Conservation (phyloP, 2,888 invertebrate species). For the Monoplex corrugatus region DNA sequence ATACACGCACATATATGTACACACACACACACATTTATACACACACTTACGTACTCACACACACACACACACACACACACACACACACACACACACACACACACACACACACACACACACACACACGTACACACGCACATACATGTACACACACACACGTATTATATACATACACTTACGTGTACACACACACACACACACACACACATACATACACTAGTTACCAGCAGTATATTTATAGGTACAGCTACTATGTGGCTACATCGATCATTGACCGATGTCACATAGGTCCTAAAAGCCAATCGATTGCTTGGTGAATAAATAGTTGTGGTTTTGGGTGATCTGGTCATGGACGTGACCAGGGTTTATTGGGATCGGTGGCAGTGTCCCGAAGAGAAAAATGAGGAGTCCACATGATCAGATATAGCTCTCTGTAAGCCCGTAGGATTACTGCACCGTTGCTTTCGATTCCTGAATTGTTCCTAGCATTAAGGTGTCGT, state of each 20-base stretch:
- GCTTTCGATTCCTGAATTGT: too few species aligned
- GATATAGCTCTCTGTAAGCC: too few species aligned
- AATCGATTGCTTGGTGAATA: too few species aligned
- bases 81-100: neutral
- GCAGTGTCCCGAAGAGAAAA: too few species aligned
- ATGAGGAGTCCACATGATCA: too few species aligned
- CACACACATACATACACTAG: slow-evolving; percentile 21
- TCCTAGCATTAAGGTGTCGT: too few species aligned
- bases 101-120: slow-evolving; percentile 13
- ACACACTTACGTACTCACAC: neutral
- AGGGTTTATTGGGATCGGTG: too few species aligned
- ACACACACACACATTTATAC: neutral
- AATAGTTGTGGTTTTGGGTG: too few species aligned
- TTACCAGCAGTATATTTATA: neutral
- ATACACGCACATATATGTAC: neutral
- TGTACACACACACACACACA: neutral
- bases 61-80: neutral
- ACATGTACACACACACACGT: neutral
- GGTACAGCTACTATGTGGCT: neutral
- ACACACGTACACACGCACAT: neutral
- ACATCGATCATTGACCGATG: too few species aligned
- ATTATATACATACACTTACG: neutral
- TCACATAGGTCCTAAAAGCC: too few species aligned
- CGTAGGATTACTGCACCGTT: too few species aligned
- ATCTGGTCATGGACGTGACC: too few species aligned